Evolutionary conservation across 2,888 invertebrate species (phyloP).

Genomic region (Drosophila lacicola): DNA sequence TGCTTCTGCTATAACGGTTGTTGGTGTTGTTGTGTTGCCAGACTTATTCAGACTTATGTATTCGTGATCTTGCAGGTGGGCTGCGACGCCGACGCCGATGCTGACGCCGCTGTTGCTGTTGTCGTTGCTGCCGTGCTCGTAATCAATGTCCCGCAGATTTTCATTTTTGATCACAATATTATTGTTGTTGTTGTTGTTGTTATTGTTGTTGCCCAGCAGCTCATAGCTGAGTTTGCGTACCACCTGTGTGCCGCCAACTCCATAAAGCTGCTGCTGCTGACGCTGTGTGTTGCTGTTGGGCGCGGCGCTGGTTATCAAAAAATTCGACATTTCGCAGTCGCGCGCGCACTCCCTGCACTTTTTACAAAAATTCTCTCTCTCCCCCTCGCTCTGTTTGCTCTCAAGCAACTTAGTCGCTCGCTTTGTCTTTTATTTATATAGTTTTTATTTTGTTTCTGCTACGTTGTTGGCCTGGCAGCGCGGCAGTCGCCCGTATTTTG

Average conservation of each 20-base stretch:
- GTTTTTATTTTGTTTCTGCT: constrained; percentile 41
- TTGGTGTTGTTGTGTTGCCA: constrained; percentile 75
- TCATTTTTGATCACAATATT: constrained; percentile 72
- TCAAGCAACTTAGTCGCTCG: constrained; percentile 7
- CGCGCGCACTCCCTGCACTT: constrained; percentile 37
- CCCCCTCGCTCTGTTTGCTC: constrained; percentile 20
- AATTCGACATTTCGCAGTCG: constrained; percentile 82
- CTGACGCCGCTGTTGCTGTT: constrained; percentile 51
- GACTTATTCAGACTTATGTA: constrained; percentile 88
- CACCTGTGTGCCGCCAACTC: constrained; percentile 56
- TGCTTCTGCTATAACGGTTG: constrained; percentile 79
- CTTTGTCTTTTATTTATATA: constrained; percentile 13
- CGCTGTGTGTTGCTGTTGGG: constrained; percentile 65
- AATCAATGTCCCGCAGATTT: constrained; percentile 58
- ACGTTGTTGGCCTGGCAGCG: constrained; percentile 55
- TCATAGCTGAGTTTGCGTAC: constrained; percentile 79
- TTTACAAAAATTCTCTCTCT: constrained; percentile 43
- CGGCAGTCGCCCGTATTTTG: constrained; percentile 28
- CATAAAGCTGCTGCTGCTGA: constrained; percentile 56
- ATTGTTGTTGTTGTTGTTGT: constrained; percentile 54
- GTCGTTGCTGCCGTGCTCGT: constrained; percentile 54
- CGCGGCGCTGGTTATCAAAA: constrained; percentile 72
- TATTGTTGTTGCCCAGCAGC: constrained; percentile 42
- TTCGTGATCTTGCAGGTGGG: constrained; percentile 93
- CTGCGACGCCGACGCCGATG: constrained; percentile 64